Conservation (phyloP, 2,888 invertebrate species). For the Electrophaes corylata region DNA sequence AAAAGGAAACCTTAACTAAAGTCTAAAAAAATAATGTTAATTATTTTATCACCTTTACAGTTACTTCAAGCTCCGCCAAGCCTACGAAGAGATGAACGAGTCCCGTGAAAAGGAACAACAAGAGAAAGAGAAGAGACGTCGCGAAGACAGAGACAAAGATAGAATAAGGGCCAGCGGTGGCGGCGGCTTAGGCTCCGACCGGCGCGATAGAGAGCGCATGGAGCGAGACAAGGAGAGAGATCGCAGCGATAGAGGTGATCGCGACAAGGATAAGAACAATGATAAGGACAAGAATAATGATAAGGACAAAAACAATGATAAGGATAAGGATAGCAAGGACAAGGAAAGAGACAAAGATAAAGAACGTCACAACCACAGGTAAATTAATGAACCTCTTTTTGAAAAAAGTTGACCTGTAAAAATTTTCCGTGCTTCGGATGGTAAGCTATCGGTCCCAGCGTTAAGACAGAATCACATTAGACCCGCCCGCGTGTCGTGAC, state of each 20-base stretch:
- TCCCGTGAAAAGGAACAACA: constrained; percentile 86
- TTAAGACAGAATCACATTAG: no score
- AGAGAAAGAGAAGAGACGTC: constrained; percentile 77
- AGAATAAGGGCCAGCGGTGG: constrained; percentile 57
- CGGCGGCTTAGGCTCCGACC: constrained; percentile 71
- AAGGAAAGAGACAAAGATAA: constrained; percentile 32
- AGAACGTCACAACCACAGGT: constrained; percentile 42
- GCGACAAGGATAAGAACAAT: constrained; percentile 39
- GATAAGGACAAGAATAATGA: constrained; percentile 35
- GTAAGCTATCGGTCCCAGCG: no score
- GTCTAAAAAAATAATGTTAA: no score
- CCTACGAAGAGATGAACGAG: constrained; percentile 87
- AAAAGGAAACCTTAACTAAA: no score
- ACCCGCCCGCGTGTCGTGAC: no score
- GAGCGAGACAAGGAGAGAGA: constrained; percentile 73
- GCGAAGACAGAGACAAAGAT: constrained; percentile 75
- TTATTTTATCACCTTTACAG: constrained; percentile 49
- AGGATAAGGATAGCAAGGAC: constrained; percentile 29
- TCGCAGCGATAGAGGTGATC: constrained; percentile 45
- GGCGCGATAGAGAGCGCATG: constrained; percentile 74
- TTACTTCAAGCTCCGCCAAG: constrained; percentile 88
- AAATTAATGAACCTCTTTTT: constrained; percentile 21
- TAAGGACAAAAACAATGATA: constrained; percentile 18
- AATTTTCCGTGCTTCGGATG: no score
- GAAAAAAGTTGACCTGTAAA: no score